These are phyloP conservation scores for Ophion costatus DNA, from an alignment of 2,888 invertebrate species.

Conservation along the genomic window DNA sequence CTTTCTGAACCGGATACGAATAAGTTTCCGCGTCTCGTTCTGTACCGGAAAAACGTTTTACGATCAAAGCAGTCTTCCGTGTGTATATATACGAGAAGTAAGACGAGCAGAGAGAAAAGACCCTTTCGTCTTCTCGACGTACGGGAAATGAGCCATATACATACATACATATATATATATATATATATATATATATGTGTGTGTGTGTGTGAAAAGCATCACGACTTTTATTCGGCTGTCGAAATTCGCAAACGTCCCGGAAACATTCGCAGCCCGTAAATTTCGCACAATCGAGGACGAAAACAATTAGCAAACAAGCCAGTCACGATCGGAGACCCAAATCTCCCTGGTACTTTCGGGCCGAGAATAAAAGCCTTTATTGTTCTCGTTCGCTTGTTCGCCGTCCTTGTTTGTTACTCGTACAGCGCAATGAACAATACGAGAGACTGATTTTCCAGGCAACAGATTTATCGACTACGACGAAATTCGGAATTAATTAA, in stretches of 20 bases:
- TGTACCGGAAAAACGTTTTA: conserved; percentile 66
- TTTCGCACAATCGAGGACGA: background rate
- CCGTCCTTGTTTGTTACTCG: no score
- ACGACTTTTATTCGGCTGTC: conserved; percentile 7
- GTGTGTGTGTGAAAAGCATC: background rate
- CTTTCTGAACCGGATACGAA: conserved; percentile 64
- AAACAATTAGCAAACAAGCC: background rate
- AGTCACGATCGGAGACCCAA: no score
- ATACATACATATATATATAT: conserved; percentile 5
- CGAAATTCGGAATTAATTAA: no score
- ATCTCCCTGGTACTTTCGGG: no score
- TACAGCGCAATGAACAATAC: no score
- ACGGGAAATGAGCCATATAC: background rate
- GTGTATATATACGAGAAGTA: background rate
- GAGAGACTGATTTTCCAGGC: no score
- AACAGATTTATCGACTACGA: no score
- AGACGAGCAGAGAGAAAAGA: conserved; percentile 11
- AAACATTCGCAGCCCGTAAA: conserved; percentile 1
- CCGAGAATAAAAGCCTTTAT: no score
- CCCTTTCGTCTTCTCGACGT: background rate
- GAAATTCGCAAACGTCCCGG: conserved; percentile 10
- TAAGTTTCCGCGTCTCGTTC: conserved; percentile 62
- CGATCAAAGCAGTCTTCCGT: conserved; percentile 53
- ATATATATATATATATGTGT: conserved; percentile 19
- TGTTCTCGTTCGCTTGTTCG: no score